Base-by-base conservation (phyloP, 2,113 vertebrate species). In the Hippopotamus amphibius region DNA sequence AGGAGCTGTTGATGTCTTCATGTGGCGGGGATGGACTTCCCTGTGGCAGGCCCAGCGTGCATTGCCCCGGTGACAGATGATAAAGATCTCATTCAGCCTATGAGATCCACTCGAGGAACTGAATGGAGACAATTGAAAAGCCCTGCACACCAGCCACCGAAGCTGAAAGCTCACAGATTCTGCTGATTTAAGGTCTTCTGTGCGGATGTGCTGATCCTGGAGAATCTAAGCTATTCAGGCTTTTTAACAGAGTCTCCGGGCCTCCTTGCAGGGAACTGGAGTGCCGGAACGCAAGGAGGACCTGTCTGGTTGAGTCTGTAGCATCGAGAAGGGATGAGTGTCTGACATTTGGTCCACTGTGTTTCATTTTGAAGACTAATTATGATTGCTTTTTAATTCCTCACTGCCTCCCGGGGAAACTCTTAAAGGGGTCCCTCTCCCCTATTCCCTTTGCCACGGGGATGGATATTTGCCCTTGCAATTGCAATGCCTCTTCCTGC, bases 101-200 rank as follows among this genome's bases (percentile, higher is more conserved):
- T 21, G 86, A 96, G 92, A 68, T 55, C 66, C 92, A 87, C 92
- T 57, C 2, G 4, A 89, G 63, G 72, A 87, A 2, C 83, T 8
- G 92, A 86, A 72, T 6, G 61, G 66, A 90, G 80, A 80, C 89
- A 21, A 89, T 48, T 53, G 86, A 48, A 72, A 72, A 55, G 79
- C 55, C 0, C 66, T 16, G 92, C 14, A 1, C 61, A 53, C 74
- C 66, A 59, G 88, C 71, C 80, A 4, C 57, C 0, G 4, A 33
- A 69, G 93, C 85, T 3, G 4, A 41, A 46, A 24, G 92, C 88
- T 24, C 0, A 65, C 46, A 43, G 85, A 87, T 97, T 97, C 94
- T 96, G 96, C 96, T 97, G 92, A 97, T 79, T 61, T 53, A 57
- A 94, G 95, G 94, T 26, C 94, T 97, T 96, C 90, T 28, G 68